Evolutionary conservation across 2,888 invertebrate genomes (phyloP).

Genomic region (Pantelozetes paolii): DNA sequence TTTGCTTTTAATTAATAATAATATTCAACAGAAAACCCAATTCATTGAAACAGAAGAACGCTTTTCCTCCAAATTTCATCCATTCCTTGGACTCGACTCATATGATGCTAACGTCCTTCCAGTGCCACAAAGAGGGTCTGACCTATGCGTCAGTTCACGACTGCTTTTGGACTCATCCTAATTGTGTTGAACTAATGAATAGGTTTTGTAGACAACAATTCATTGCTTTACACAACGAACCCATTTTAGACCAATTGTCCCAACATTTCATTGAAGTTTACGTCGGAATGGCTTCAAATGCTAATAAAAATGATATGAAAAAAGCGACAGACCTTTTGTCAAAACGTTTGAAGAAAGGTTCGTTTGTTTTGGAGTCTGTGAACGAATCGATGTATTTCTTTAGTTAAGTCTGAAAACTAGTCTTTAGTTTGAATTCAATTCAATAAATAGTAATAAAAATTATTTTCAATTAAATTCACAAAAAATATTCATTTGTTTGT

Average conservation of each 20-base stretch:
- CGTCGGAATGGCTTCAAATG: constrained; percentile 54
- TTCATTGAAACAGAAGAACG: constrained; percentile 63
- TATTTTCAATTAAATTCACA: too few species aligned
- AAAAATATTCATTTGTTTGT: too few species aligned
- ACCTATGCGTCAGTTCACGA: constrained; percentile 97
- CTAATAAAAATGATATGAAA: background rate
- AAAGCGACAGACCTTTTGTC: constrained; percentile 55
- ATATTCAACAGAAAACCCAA: constrained; percentile 49
- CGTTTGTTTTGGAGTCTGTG: constrained; percentile 70
- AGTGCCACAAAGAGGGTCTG: constrained; percentile 70
- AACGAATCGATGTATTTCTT: constrained; percentile 76
- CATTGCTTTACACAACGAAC: constrained; percentile 87
- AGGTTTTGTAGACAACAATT: constrained; percentile 96
- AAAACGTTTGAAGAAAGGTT: constrained; percentile 57
- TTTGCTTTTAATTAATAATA: background rate
- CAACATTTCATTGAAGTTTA: constrained; percentile 66
- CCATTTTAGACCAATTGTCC: constrained; percentile 82
- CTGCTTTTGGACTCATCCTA: constrained; percentile 98
- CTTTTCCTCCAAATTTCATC: constrained; percentile 98
- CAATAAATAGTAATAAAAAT: too few species aligned
- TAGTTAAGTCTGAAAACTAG: too few species aligned
- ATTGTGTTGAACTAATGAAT: constrained; percentile 80
- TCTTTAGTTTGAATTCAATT: too few species aligned
- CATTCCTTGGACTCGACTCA: constrained; percentile 97
- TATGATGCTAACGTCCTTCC: constrained; percentile 97